Base-by-base conservation (phyloP, 1,140 invertebrate species). In the Hestina assimilis region DNA sequence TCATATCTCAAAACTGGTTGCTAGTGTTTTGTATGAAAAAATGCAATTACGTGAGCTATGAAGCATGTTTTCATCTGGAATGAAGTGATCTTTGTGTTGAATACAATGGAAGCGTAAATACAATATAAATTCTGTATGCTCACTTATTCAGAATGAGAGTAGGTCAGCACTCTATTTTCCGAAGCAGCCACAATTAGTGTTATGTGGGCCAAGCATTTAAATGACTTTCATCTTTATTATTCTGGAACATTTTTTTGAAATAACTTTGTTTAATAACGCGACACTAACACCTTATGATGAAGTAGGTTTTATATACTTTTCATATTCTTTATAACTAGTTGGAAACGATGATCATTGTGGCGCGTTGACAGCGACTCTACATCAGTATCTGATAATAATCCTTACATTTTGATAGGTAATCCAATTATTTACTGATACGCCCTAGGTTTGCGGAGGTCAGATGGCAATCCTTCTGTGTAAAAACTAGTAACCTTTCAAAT, bases 71-170 rank as follows among this genome's bases (percentile, higher is more conserved):
- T 51, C 42, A 59, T 45, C 48, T 43, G 24, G 21, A 46, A 59
- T 59, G 46, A 59, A 59, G 42, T 52, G 57, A 58, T 59, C 48
- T 59, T 59, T 59, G 41, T 59, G 46, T 46, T 24, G 42, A 45
- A 47, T 17, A 59, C 48, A 59, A 59, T 52, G 31, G 24, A 5
- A 35, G 41, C 42, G 48, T 45, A 59, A 51, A 59, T 59, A 52
- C 57, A 59, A 59, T 59, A 59, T 54, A 54, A 46, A 55, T 42
- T 57, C 29, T 46, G 48, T 55, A 46, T 52, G 52, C 31, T 38
- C 57, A 46, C 48, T 45, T 52, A 52, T 51, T 47, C 53, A 56
- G 33, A 56, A 56, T 47, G 53, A 56, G 53, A 56, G 42, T 52
- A 46, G 57, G 57, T 52, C 57, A 59, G 51, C 56, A 58, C 46